phyloP scores from a whole-genome alignment of 2,113 vertebrate species.

The Gulo gulo region DNA sequence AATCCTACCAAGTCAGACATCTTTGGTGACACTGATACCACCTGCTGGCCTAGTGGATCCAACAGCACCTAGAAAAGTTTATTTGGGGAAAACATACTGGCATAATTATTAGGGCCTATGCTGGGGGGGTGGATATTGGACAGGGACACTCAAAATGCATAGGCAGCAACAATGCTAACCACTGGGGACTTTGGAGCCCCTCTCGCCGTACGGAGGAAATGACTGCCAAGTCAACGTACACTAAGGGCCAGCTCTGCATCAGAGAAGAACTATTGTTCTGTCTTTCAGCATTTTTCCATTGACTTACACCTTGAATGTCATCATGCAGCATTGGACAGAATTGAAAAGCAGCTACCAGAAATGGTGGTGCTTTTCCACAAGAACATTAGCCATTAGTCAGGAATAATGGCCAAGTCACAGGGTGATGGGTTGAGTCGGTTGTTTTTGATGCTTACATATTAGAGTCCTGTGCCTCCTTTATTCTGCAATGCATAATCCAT shows the following conservation, averaged over 20 bases:
- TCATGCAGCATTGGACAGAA: neutral
- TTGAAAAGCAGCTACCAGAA: neutral
- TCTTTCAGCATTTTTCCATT: neutral
- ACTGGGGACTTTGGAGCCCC: neutral
- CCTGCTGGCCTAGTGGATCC: neutral
- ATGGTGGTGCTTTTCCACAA: neutral
- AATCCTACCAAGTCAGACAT: neutral
- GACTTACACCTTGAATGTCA: neutral
- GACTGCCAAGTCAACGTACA: neutral
- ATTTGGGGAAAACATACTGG: neutral
- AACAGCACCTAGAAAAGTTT: neutral
- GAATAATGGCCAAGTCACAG: neutral
- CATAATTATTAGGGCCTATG: neutral
- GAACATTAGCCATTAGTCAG: neutral
- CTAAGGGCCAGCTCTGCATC: neutral
- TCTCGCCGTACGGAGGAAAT: neutral
- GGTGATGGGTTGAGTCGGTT: neutral
- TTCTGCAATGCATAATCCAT: neutral
- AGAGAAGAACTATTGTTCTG: neutral
- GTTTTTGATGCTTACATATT: neutral
- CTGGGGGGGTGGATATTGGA: neutral
- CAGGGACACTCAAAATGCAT: neutral
- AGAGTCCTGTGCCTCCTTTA: neutral
- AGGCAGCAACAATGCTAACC: neutral
- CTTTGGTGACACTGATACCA: neutral